Evolutionary conservation across 2,888 invertebrate genomes (phyloP).

Genomic region (Hyposoter dolosus): DNA sequence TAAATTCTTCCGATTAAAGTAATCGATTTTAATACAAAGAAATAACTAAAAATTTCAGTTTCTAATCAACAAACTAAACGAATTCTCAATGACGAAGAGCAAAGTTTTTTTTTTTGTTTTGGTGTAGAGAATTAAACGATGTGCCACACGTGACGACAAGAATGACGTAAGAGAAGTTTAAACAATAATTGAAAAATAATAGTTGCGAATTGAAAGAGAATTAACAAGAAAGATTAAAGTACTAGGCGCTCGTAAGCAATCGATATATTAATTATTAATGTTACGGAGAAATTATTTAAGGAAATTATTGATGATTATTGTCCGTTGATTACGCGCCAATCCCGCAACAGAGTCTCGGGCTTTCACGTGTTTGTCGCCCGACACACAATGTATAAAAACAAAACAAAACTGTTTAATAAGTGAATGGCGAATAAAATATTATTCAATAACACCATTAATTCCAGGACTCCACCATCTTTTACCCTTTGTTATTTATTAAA

Average conservation of each 20-base stretch:
- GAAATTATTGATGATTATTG: slow-evolving; percentile 79
- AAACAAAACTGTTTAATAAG: slow-evolving; percentile 78
- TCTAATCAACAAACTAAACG: background rate
- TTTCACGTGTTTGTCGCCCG: slow-evolving; percentile 71
- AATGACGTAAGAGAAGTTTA: slow-evolving; percentile 55
- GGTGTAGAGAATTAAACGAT: slow-evolving; percentile 66
- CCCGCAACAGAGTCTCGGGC: slow-evolving; percentile 65
- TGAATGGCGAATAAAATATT: slow-evolving; percentile 79
- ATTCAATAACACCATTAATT: slow-evolving; percentile 72
- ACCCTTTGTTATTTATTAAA: background rate
- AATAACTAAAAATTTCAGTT: background rate
- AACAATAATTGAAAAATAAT: slow-evolving; percentile 45
- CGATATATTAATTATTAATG: slow-evolving; percentile 80
- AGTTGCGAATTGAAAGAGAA: slow-evolving; percentile 50
- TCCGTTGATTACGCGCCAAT: slow-evolving; percentile 76
- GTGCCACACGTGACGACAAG: slow-evolving; percentile 64
- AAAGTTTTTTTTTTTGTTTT: slow-evolving; percentile 9
- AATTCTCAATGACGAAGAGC: background rate
- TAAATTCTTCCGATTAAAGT: slow-evolving; percentile 14
- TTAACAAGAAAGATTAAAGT: slow-evolving; percentile 64
- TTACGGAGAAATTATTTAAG: slow-evolving; percentile 74
- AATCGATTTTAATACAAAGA: slow-evolving; percentile 27
- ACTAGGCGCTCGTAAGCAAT: slow-evolving; percentile 76
- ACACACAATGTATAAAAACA: slow-evolving; percentile 28
- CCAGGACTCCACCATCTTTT: background rate